phyloP scores from a whole-genome alignment of 2,113 vertebrate species.

The Passer montanus region DNA sequence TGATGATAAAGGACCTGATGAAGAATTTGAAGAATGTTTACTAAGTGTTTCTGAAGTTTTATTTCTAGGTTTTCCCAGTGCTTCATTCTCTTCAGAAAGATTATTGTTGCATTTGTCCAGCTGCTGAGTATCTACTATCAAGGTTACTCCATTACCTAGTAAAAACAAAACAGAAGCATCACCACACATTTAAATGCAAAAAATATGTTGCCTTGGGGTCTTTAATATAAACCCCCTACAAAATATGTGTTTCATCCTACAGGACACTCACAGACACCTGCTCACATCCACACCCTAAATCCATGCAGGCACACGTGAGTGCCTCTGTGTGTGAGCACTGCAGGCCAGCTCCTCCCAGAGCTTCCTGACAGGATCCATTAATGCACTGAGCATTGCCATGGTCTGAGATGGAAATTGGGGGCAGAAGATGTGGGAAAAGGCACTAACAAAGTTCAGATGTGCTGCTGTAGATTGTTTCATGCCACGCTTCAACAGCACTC shows the following conservation, averaged over 20 bases:
- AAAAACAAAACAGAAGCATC: constrained; percentile 27
- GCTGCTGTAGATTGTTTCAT: not conserved
- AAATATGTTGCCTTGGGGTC: not conserved
- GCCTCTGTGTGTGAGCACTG: too few species aligned
- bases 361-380: too few species aligned
- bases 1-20: constrained; percentile 89
- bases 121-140: constrained; percentile 89
- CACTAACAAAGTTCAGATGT: not conserved
- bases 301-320: too few species aligned
- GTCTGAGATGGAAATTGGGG: not conserved
- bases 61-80: constrained; percentile 79
- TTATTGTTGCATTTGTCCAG: constrained; percentile 97
- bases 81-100: constrained; percentile 81
- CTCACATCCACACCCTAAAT: too few species aligned
- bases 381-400: not conserved
- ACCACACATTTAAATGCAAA: not conserved
- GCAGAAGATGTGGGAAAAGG: not conserved
- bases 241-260: not conserved
- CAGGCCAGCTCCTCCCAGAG: too few species aligned
- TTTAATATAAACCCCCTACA: not conserved
- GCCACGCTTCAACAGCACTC: not conserved
- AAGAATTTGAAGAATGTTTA: constrained; percentile 93
- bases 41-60: constrained; percentile 81
- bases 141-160: constrained; percentile 89
- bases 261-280: not conserved